phyloP scores from a whole-genome alignment of 2,888 invertebrate genomes.

The Apoda limacodes region DNA sequence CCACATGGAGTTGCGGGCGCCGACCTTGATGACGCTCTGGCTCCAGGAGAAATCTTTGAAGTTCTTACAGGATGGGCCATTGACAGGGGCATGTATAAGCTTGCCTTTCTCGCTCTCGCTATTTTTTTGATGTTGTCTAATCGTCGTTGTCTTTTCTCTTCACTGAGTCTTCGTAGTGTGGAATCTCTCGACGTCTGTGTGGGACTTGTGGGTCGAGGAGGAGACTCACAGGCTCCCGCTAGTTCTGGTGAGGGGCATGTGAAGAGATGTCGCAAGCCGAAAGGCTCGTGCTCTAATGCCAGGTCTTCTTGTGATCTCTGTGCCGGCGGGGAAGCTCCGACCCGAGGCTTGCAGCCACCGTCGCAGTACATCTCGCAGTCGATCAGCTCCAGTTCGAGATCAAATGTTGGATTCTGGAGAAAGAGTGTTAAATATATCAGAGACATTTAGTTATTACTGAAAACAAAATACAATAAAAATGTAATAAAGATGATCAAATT shows the following conservation, averaged over 20 bases:
- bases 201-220: slow-evolving; percentile 86
- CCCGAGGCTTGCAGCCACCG: slow-evolving; percentile 46
- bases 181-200: slow-evolving; percentile 81
- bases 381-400: slow-evolving; percentile 48
- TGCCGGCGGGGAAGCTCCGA: slow-evolving; percentile 46
- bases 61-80: slow-evolving; percentile 41
- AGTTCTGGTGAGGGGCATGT: slow-evolving; percentile 35
- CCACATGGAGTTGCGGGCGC: slow-evolving; percentile 85
- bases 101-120: slow-evolving; percentile 68
- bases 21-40: slow-evolving; percentile 78
- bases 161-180: slow-evolving; percentile 72
- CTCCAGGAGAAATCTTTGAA: slow-evolving; percentile 47
- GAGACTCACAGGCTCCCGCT: slow-evolving; percentile 66
- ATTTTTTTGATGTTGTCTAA: slow-evolving; percentile 39
- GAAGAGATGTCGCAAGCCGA: slow-evolving; percentile 38
- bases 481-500: too few species aligned
- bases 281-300: slow-evolving; percentile 41
- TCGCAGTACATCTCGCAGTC: slow-evolving; percentile 55
- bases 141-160: slow-evolving; percentile 52
- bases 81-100: slow-evolving; percentile 76
- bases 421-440: too few species aligned
- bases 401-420: slow-evolving; percentile 42
- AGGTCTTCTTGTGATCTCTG: slow-evolving; percentile 36
- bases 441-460: too few species aligned
- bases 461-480: too few species aligned